Evolutionary conservation across 2,797 vertebrate species (phyloP).

Genomic region (Sebastes wilsoni): DNA sequence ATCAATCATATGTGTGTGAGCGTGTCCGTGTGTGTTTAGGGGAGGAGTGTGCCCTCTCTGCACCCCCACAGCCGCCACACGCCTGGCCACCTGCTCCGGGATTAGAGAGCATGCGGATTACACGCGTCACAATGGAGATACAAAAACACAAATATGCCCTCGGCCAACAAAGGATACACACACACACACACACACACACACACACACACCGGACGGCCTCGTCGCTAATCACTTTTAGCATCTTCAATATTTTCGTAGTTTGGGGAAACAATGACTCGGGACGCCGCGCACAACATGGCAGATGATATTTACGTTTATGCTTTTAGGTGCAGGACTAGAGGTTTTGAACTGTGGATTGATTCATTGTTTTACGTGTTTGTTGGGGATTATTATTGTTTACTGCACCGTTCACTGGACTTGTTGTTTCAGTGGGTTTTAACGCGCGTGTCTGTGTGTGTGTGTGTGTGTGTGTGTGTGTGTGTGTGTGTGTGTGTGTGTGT

Average conservation of each 20-base stretch:
- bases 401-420: not conserved
- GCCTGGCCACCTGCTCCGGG: conserved; percentile 84
- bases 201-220: conserved; percentile 26
- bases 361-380: not conserved
- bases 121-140: conserved; percentile 81
- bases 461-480: conserved; percentile 1
- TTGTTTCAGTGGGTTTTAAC: conserved; percentile 5
- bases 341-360: not conserved
- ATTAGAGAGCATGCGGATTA: conserved; percentile 84
- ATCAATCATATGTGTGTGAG: conserved; percentile 31
- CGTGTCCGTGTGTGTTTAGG: conserved; percentile 34
- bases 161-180: conserved; percentile 65
- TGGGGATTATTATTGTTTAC: not conserved
- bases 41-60: conserved; percentile 69
- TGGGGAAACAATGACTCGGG: conserved; percentile 17
- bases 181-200: conserved; percentile 36
- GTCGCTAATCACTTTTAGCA: conserved; percentile 58
- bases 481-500: conserved; percentile 9
- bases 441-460: not conserved
- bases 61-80: conserved; percentile 76
- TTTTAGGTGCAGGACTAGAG: not conserved
- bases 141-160: conserved; percentile 78
- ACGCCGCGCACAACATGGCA: not conserved
- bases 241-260: conserved; percentile 55
- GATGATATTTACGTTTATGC: conserved; percentile 4